Percentiles rank a stretch among this genome's conserved stretches.
Conservation (phyloP, 2,113 vertebrate species). For the Notechis scutatus region DNA sequence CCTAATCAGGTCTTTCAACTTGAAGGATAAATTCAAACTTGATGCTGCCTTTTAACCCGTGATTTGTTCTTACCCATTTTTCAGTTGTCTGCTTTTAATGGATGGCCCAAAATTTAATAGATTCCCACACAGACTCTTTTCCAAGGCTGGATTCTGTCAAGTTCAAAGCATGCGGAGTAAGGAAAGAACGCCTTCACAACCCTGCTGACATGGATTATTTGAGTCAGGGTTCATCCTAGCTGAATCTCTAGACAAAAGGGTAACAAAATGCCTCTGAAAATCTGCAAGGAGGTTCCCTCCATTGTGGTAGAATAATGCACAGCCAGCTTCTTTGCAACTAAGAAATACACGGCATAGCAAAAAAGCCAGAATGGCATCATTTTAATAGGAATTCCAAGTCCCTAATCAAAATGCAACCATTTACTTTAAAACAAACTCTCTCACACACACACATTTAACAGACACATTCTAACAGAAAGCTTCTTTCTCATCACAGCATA, state of each 20-base stretch:
- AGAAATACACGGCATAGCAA: background rate
- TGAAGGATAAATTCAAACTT: background rate
- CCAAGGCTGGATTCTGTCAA: background rate
- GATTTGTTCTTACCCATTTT: background rate
- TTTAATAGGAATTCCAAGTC: background rate
- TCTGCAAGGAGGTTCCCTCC: background rate
- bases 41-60: background rate
- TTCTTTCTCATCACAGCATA: background rate
- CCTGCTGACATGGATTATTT: background rate
- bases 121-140: background rate
- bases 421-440: background rate
- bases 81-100: background rate
- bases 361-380: background rate
- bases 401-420: background rate
- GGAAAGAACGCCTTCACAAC: background rate
- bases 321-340: background rate
- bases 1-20: background rate
- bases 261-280: background rate
- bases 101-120: background rate
- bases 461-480: background rate
- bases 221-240: background rate
- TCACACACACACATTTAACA: background rate
- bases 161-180: background rate
- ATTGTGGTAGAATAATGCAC: background rate
- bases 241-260: background rate